These are phyloP conservation scores for Aurelia aurita complex sp. Pacific DNA, from an alignment of 30 jellyfish, hydroid and myxozoan genomes.

Conservation along the genomic window DNA sequence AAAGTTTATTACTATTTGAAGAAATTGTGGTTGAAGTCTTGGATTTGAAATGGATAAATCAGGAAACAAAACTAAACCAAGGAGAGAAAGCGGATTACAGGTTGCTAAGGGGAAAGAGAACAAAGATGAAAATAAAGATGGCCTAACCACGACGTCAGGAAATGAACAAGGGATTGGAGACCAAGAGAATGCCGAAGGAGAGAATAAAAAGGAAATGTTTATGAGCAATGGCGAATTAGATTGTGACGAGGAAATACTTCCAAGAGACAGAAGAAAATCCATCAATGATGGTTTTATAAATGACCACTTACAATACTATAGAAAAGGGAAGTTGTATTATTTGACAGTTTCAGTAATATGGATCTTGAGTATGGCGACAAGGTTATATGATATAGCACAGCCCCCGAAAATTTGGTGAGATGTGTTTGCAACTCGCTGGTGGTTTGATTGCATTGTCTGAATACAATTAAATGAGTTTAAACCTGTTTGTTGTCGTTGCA, in stretches of 20 bases:
- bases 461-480: too few species aligned
- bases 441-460: too few species aligned
- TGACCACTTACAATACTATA: not conserved
- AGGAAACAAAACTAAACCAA: not conserved
- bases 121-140: conserved; percentile 11
- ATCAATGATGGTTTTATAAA: not conserved
- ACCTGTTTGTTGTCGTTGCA: too few species aligned
- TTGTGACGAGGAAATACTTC: not conserved
- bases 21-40: too few species aligned
- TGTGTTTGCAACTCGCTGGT: not conserved
- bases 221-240: not conserved
- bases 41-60: too few species aligned
- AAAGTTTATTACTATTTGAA: too few species aligned
- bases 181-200: conserved; percentile 21
- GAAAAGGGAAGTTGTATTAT: conserved; percentile 12
- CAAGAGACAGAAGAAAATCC: not conserved
- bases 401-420: conserved; percentile 91
- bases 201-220: not conserved
- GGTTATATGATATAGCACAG: conserved; percentile 68
- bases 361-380: conserved; percentile 53
- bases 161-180: conserved; percentile 10
- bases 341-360: conserved; percentile 34
- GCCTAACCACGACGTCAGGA: not conserved
- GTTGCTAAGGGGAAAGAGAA: not conserved
- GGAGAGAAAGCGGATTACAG: not conserved